A percentile compares a stretch with the other conserved stretches of the same genome.
Evolutionary conservation across 2,113 vertebrate genomes (phyloP).

Genomic region (Chloebia gouldiae): DNA sequence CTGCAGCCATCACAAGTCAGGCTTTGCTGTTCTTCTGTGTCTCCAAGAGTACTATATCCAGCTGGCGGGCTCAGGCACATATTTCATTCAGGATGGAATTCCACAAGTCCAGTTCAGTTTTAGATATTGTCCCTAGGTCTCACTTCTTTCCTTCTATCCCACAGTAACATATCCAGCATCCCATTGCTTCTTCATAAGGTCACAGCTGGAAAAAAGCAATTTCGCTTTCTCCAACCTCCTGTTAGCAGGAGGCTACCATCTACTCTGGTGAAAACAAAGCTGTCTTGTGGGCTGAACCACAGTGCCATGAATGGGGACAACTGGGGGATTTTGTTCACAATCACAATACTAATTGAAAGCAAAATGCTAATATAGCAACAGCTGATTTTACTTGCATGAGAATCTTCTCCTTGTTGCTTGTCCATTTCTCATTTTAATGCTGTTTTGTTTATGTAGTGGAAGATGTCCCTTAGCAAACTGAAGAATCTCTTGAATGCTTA

Average conservation of each 20-base stretch:
- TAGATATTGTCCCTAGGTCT: background rate
- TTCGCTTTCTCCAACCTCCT: background rate
- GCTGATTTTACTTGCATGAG: background rate
- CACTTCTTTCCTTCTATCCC: background rate
- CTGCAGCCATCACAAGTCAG: background rate
- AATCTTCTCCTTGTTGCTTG: background rate
- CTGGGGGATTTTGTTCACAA: background rate
- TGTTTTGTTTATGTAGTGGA: background rate
- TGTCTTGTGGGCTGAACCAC: background rate
- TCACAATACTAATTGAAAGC: background rate
- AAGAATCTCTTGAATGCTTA: background rate
- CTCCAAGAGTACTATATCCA: background rate
- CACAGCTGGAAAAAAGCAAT: background rate
- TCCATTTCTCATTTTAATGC: background rate
- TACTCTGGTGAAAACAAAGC: background rate
- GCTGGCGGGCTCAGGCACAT: background rate
- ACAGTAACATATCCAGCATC: background rate
- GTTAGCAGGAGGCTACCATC: background rate
- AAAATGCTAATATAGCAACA: background rate
- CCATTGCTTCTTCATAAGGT: background rate
- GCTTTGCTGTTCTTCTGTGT: background rate
- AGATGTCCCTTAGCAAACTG: background rate
- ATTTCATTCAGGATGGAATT: background rate
- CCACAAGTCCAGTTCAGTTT: background rate
- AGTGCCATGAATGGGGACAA: background rate